phyloP scores from a whole-genome alignment of 2,888 invertebrate species.

The Temnothorax rugatulus region DNA sequence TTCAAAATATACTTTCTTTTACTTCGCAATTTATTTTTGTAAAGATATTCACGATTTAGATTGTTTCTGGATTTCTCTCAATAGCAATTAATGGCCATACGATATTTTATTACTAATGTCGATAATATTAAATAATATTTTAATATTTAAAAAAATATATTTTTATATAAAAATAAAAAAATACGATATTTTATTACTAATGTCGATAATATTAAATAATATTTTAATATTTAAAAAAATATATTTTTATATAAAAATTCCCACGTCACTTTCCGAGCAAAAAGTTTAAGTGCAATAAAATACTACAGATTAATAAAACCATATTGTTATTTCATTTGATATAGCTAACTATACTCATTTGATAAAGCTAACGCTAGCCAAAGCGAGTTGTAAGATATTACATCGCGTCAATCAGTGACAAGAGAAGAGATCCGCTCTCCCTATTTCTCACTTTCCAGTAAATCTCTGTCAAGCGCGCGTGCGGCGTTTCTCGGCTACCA shows the following conservation, averaged over 20 bases:
- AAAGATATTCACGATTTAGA: background rate
- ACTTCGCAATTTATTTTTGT: background rate
- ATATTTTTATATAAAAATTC: background rate
- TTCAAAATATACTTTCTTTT: constrained; percentile 1
- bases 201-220: background rate
- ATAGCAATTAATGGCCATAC: background rate
- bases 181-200: background rate
- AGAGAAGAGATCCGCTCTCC: constrained; percentile 54
- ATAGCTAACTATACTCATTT: background rate
- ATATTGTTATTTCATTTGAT: background rate
- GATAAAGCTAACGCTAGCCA: background rate
- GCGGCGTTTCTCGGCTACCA: constrained; percentile 38
- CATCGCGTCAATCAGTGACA: background rate
- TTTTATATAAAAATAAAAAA: constrained; percentile 5
- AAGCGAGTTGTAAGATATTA: constrained; percentile 8
- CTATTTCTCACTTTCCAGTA: constrained; percentile 36
- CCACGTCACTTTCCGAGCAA: background rate
- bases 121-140: background rate
- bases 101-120: background rate
- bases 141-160: background rate
- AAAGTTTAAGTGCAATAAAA: background rate
- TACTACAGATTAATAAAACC: background rate
- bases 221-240: background rate
- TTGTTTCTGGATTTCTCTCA: background rate
- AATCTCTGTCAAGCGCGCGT: constrained; percentile 60